phyloP scores from a whole-genome alignment of 2,113 vertebrate species.

The Xyrauchen texanus region DNA sequence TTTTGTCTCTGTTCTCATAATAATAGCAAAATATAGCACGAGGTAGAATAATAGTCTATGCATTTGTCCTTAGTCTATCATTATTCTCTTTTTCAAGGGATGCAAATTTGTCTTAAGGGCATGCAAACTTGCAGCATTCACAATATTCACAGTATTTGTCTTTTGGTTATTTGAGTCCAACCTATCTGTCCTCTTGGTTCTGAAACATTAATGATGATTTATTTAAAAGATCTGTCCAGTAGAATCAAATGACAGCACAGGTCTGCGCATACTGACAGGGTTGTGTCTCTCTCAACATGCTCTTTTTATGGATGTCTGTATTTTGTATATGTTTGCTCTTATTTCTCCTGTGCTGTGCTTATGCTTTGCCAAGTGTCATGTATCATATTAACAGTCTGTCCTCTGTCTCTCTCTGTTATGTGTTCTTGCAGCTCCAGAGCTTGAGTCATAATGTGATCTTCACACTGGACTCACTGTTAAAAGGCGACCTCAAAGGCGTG shows the following conservation, averaged over 20 bases:
- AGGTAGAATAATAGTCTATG: too few species aligned
- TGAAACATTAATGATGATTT: conserved; percentile 26
- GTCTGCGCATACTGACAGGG: not conserved
- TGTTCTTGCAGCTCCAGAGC: conserved; percentile 77
- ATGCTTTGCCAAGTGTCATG: conserved; percentile 31
- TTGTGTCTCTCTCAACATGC: not conserved
- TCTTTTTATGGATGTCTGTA: not conserved
- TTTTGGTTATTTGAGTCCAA: conserved; percentile 3
- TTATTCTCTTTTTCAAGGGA: too few species aligned
- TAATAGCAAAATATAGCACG: too few species aligned
- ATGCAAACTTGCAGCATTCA: not conserved
- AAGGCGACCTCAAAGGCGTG: conserved; percentile 88
- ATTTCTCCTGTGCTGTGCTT: conserved; percentile 36
- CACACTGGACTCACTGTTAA: conserved; percentile 87
- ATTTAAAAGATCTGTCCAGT: conserved; percentile 6
- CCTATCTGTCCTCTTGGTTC: conserved; percentile 2
- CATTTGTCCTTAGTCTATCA: too few species aligned
- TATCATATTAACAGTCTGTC: conserved; percentile 27
- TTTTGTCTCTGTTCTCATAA: too few species aligned
- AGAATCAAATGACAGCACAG: not conserved
- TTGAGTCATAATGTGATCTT: conserved; percentile 92
- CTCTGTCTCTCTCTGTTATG: conserved; percentile 3
- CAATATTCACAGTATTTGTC: not conserved
- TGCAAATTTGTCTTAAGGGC: not conserved
- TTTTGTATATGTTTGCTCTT: conserved; percentile 28